Evolutionary conservation across 2,888 invertebrate genomes (phyloP).

Genomic region (Bembecia ichneumoniformis): DNA sequence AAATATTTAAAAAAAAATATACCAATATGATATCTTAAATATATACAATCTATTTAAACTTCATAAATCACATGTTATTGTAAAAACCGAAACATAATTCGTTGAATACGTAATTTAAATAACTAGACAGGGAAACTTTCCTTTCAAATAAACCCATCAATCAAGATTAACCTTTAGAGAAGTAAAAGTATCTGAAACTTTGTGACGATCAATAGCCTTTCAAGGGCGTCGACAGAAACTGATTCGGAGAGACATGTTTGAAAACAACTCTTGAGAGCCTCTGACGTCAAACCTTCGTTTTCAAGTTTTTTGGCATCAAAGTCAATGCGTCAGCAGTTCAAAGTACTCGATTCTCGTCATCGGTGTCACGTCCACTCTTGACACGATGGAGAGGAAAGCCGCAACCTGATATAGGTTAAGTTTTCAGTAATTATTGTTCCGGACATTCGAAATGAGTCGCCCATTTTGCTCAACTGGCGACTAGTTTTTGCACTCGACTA

Average conservation of each 20-base stretch:
- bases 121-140: too few relatives aligned
- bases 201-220: slow-evolving; percentile 35
- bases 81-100: too few relatives aligned
- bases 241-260: slow-evolving; percentile 41
- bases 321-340: slow-evolving; percentile 50
- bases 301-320: slow-evolving; percentile 38
- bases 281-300: slow-evolving; percentile 41
- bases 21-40: too few relatives aligned
- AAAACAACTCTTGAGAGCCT: slow-evolving; percentile 27
- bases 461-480: too few relatives aligned
- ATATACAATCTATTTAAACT: too few relatives aligned
- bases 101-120: too few relatives aligned
- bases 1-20: too few relatives aligned
- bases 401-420: background rate
- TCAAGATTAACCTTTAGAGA: background rate
- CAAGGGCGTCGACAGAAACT: slow-evolving; percentile 29
- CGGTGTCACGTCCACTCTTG: slow-evolving; percentile 15
- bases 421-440: background rate
- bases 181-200: background rate
- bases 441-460: background rate
- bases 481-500: too few relatives aligned
- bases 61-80: too few relatives aligned
- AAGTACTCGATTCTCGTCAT: slow-evolving; percentile 34
- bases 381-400: background rate
- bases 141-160: too few relatives aligned